phyloP scores from a whole-genome alignment of 2,113 vertebrate genomes.

The Poeciliopsis occidentalis region DNA sequence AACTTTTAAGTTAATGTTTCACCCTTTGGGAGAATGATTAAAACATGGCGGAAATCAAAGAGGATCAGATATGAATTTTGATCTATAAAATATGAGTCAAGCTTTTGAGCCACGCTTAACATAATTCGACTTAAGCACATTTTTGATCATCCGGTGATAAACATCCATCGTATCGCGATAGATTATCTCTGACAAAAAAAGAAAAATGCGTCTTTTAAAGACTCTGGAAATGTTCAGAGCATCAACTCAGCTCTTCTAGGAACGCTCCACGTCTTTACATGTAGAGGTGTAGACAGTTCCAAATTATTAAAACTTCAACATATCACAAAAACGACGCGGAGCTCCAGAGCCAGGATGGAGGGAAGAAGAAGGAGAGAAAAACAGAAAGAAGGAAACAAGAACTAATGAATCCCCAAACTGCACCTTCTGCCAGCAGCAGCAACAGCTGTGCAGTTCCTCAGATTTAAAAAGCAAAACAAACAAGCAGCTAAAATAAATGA shows the following conservation, averaged over 20 bases:
- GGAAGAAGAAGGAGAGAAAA: background rate
- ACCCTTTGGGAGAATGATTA: background rate
- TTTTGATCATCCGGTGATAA: background rate
- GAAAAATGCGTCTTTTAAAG: background rate
- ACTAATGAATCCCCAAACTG: conserved; percentile 60
- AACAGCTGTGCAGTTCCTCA: conserved; percentile 44
- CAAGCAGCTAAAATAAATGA: conserved; percentile 52
- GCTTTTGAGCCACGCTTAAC: background rate
- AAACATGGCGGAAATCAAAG: background rate
- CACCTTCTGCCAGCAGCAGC: conserved; percentile 25
- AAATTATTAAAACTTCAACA: conserved; percentile 2
- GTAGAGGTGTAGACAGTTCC: background rate
- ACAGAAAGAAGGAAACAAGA: conserved; percentile 12
- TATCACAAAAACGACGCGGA: background rate
- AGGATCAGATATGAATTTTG: background rate
- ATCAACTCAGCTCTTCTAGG: background rate
- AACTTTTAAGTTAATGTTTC: background rate
- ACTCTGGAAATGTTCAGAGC: too few relatives aligned
- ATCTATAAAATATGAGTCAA: background rate
- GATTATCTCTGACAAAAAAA: too few relatives aligned
- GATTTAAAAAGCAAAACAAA: conserved; percentile 55
- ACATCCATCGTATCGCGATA: background rate
- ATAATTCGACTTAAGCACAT: background rate
- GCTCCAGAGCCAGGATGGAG: background rate
- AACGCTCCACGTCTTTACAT: background rate